phyloP scores from a whole-genome alignment of 2,797 vertebrate genomes.

The Sarcophilus harrisii region DNA sequence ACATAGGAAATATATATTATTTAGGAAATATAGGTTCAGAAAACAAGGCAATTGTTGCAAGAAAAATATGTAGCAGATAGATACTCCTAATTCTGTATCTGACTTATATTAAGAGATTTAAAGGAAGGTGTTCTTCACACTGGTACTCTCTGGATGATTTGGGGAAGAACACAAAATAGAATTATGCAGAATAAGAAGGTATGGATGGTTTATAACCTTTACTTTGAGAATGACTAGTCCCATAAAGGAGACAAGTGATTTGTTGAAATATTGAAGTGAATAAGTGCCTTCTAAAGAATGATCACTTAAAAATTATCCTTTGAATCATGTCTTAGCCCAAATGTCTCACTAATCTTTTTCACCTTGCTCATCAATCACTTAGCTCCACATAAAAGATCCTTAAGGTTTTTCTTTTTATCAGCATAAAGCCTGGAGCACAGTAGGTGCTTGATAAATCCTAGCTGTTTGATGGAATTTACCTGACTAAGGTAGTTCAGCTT shows the following conservation, averaged over 20 bases:
- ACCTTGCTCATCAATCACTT: neutral
- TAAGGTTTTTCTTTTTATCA: neutral
- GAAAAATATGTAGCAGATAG: neutral
- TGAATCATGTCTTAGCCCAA: neutral
- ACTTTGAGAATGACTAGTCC: neutral
- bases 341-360: neutral
- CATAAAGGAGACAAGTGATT: neutral
- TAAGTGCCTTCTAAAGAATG: neutral
- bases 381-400: neutral
- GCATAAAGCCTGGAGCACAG: neutral
- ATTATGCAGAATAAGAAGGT: neutral
- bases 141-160: neutral
- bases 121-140: neutral
- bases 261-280: neutral
- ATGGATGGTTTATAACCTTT: neutral
- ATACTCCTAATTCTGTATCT: neutral
- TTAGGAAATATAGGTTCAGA: neutral
- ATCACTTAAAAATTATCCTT: neutral
- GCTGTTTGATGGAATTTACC: neutral
- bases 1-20: neutral
- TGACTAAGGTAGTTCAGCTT: neutral
- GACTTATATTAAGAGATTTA: neutral
- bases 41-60: neutral
- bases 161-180: neutral
- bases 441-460: neutral